Evolutionary conservation across 2,113 vertebrate species (phyloP).

Genomic region (Clinocottus analis): DNA sequence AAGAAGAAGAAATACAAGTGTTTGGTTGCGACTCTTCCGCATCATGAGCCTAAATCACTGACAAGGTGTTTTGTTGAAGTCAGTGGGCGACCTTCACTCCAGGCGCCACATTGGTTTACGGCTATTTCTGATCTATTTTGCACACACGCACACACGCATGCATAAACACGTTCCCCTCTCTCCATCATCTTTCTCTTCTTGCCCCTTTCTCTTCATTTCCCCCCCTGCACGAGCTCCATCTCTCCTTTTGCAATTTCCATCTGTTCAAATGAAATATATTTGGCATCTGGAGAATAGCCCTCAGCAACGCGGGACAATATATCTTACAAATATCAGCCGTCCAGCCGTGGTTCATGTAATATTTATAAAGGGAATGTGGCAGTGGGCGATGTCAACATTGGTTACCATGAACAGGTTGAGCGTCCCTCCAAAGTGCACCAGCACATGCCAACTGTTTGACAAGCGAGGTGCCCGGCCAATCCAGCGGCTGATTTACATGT

Average conservation of each 20-base stretch:
- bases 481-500: slow-evolving; percentile 69
- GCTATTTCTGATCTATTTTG: slow-evolving; percentile 33
- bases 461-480: slow-evolving; percentile 56
- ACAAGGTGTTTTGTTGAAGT: slow-evolving; percentile 32
- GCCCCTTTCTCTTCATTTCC: slow-evolving; percentile 45
- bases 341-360: slow-evolving; percentile 75
- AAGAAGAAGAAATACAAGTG: slow-evolving; percentile 10
- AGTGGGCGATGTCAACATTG: slow-evolving; percentile 72
- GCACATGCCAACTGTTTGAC: slow-evolving; percentile 69
- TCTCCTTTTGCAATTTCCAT: slow-evolving; percentile 79
- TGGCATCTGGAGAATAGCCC: slow-evolving; percentile 79
- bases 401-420: slow-evolving; percentile 73
- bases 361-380: slow-evolving; percentile 77
- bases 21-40: not conserved
- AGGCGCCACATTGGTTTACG: slow-evolving; percentile 43
- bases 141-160: slow-evolving; percentile 20
- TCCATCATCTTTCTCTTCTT: slow-evolving; percentile 54
- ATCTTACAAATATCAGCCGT: slow-evolving; percentile 81
- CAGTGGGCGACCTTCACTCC: slow-evolving; percentile 13
- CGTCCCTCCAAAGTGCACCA: slow-evolving; percentile 63
- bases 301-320: slow-evolving; percentile 78
- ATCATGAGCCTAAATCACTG: slow-evolving; percentile 10
- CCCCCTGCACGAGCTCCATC: slow-evolving; percentile 56
- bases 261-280: slow-evolving; percentile 80
- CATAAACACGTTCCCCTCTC: slow-evolving; percentile 9